Conservation (phyloP, 2,888 invertebrate species). For the Pheosia gnoma region DNA sequence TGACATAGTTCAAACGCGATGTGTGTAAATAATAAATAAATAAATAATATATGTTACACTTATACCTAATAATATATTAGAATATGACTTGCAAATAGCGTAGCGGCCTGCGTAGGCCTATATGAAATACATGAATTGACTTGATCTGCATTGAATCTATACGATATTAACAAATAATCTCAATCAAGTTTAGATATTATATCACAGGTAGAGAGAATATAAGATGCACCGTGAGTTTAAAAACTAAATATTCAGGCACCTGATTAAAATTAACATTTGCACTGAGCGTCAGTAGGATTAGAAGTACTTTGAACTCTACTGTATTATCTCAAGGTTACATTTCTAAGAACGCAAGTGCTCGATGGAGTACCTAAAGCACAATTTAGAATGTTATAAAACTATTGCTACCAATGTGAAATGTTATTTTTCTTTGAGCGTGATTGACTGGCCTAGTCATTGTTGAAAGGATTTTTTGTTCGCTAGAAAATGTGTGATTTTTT, state of each 20-base stretch:
- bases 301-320: background rate
- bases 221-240: background rate
- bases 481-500: constrained; percentile 70
- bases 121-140: too few species aligned
- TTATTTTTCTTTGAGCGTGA: constrained; percentile 40
- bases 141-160: constrained; percentile 7
- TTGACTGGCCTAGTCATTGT: constrained; percentile 71
- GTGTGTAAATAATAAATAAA: constrained; percentile 36
- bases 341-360: constrained; percentile 23
- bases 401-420: constrained; percentile 19
- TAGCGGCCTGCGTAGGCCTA: constrained; percentile 5
- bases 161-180: background rate
- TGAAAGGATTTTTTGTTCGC: constrained; percentile 49
- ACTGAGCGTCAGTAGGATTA: background rate
- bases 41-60: constrained; percentile 39
- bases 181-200: background rate
- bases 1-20: constrained; percentile 24
- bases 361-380: constrained; percentile 44
- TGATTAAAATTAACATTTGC: constrained; percentile 1
- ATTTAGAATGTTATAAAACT: constrained; percentile 19
- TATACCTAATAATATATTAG: constrained; percentile 26
- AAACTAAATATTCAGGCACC: background rate
- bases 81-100: constrained; percentile 21
- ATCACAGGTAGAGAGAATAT: background rate
- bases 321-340: background rate